A percentile compares a stretch with the other conserved stretches of the same genome.
Conservation (phyloP, 1,140 invertebrate genomes). For the Portunus trituberculatus region DNA sequence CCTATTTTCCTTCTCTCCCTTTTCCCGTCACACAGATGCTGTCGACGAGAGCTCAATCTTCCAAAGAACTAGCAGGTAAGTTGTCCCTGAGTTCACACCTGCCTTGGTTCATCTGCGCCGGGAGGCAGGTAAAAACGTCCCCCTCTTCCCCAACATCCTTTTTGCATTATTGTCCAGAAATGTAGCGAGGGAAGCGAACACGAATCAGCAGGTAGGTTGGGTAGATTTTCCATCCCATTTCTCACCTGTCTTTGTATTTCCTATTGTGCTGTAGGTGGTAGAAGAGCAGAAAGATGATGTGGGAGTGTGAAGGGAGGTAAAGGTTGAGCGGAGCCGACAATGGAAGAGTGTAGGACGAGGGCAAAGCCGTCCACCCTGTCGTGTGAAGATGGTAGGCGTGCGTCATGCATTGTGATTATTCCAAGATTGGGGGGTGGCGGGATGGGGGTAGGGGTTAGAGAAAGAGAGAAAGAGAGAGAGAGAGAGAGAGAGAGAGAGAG, state of each 20-base stretch:
- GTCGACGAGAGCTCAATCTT: constrained; percentile 47
- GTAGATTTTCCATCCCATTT: background rate
- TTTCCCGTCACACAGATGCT: constrained; percentile 9
- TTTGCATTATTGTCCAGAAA: no score
- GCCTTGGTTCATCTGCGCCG: background rate
- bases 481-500: background rate
- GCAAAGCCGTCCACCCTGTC: no score
- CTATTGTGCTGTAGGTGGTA: no score
- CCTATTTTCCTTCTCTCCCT: background rate
- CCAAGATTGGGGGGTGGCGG: background rate
- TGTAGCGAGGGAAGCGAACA: no score
- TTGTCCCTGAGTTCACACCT: background rate
- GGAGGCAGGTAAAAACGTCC: no score
- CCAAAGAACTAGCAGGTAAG: constrained; percentile 47
- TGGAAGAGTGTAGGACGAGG: no score
- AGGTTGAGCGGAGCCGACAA: no score
- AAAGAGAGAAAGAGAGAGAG: background rate
- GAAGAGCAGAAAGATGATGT: no score
- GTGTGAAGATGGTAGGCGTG: background rate
- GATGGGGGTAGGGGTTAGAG: background rate
- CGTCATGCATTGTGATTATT: background rate
- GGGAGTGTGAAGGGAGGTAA: no score
- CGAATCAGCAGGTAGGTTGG: no score
- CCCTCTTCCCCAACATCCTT: no score
- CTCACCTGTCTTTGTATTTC: background rate